A percentile compares a stretch with the other conserved stretches of the same genome.
These are phyloP conservation scores for Typhlichthys subterraneus DNA, from an alignment of 2,797 vertebrate genomes.

Conservation along the genomic window DNA sequence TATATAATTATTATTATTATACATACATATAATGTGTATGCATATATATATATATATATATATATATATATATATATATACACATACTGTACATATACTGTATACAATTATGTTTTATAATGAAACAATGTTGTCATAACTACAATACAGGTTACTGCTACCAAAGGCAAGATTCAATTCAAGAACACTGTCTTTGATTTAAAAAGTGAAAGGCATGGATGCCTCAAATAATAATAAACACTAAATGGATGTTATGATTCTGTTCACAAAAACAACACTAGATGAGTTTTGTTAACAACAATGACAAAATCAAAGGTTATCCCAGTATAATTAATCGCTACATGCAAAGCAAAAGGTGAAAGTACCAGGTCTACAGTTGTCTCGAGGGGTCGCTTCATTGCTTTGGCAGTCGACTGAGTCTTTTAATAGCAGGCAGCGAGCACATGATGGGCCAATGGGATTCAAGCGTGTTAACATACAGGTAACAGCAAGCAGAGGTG, in stretches of 20 bases:
- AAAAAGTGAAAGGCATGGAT: conserved; percentile 18
- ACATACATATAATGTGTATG: too few species aligned
- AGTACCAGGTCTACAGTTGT: conserved; percentile 91
- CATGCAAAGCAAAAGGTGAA: conserved; percentile 99
- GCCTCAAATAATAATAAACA: conserved; percentile 37
- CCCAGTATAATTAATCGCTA: conserved; percentile 87
- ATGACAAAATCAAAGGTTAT: conserved; percentile 79
- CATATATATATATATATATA: neutral
- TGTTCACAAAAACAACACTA: conserved; percentile 51
- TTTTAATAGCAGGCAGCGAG: conserved; percentile 99
- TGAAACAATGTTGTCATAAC: conserved; percentile 25
- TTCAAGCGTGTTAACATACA: conserved; percentile 99
- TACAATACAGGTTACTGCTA: conserved; percentile 52
- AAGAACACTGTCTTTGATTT: conserved; percentile 33
- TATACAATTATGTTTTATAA: neutral
- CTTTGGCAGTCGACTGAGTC: conserved; percentile 99
- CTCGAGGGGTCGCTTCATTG: conserved; percentile 99
- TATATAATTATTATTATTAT: too few species aligned
- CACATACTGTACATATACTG: too few species aligned
- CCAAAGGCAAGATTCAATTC: conserved; percentile 42
- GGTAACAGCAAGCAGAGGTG: conserved; percentile 99
- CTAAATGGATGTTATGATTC: conserved; percentile 42
- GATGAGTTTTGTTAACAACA: conserved; percentile 69
- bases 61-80: neutral
- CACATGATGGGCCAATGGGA: conserved; percentile 99